These are phyloP conservation scores for Pantelozetes paolii DNA, from an alignment of 2,888 invertebrate genomes.

Conservation along the genomic window DNA sequence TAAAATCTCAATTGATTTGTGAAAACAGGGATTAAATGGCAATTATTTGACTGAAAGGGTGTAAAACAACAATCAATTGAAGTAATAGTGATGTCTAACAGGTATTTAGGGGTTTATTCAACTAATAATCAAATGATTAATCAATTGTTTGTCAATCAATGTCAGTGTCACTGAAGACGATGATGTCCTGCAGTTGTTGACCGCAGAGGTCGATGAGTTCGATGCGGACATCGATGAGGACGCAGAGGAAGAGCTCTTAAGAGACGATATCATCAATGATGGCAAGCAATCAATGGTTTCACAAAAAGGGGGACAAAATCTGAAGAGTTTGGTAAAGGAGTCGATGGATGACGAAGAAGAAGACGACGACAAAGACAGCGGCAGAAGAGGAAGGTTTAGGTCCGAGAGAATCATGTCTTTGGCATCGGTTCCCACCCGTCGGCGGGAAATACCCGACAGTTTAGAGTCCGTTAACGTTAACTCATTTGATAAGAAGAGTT, in stretches of 20 bases:
- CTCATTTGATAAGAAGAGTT: background rate
- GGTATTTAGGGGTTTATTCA: background rate
- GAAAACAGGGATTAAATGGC: no score
- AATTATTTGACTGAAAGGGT: no score
- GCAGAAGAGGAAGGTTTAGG: constrained; percentile 8
- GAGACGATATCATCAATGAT: constrained; percentile 1
- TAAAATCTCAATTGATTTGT: no score
- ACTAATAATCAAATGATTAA: background rate
- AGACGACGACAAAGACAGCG: constrained; percentile 4
- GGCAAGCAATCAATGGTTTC: background rate
- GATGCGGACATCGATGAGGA: constrained; percentile 30
- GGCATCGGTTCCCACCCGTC: background rate
- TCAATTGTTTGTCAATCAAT: background rate
- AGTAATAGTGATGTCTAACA: constrained; percentile 25
- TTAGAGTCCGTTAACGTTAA: constrained; percentile 25
- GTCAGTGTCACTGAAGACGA: constrained; percentile 31
- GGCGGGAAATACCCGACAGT: constrained; percentile 26
- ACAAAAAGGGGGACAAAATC: background rate
- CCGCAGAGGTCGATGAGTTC: constrained; percentile 35
- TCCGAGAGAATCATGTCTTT: constrained; percentile 27
- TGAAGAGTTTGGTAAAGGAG: background rate
- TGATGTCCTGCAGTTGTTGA: constrained; percentile 37
- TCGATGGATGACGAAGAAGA: constrained; percentile 28
- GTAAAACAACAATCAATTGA: background rate
- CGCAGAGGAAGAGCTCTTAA: constrained; percentile 23